phyloP scores from a whole-genome alignment of 2,888 invertebrate genomes.

The Andrena hattorfiana region DNA sequence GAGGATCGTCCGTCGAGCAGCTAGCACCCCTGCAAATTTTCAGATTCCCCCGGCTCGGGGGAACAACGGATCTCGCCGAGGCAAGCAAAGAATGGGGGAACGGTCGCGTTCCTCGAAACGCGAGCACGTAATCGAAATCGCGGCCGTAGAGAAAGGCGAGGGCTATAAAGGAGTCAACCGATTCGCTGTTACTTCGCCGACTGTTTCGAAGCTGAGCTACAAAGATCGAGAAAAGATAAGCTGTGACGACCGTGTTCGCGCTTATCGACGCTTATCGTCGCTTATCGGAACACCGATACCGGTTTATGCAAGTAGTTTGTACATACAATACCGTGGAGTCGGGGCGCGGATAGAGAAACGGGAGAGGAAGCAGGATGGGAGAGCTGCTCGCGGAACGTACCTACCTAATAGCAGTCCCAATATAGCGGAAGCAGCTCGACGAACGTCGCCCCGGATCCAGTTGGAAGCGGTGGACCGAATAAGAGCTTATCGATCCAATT shows the following conservation, averaged over 20 bases:
- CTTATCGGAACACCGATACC: constrained; percentile 16
- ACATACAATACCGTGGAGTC: neutral
- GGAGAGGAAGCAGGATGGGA: neutral
- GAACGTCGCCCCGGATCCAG: constrained; percentile 39
- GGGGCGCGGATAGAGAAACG: neutral
- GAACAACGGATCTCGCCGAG: neutral
- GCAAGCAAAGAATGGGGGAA: neutral
- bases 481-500: constrained; percentile 75
- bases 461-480: constrained; percentile 55
- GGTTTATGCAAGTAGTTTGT: constrained; percentile 4
- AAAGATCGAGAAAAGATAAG: constrained; percentile 23
- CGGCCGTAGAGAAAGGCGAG: no score
- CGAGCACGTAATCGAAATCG: neutral
- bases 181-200: constrained; percentile 1
- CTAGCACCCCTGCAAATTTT: neutral
- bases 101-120: neutral
- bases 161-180: neutral
- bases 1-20: neutral
- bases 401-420: constrained; percentile 45
- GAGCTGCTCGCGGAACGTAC: constrained; percentile 24
- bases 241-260: constrained; percentile 1
- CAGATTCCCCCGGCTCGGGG: neutral
- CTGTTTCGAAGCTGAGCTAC: neutral
- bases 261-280: constrained; percentile 22
- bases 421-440: constrained; percentile 28